Evolutionary conservation across 2,113 vertebrate species (phyloP).

Genomic region (Chionomys nivalis): DNA sequence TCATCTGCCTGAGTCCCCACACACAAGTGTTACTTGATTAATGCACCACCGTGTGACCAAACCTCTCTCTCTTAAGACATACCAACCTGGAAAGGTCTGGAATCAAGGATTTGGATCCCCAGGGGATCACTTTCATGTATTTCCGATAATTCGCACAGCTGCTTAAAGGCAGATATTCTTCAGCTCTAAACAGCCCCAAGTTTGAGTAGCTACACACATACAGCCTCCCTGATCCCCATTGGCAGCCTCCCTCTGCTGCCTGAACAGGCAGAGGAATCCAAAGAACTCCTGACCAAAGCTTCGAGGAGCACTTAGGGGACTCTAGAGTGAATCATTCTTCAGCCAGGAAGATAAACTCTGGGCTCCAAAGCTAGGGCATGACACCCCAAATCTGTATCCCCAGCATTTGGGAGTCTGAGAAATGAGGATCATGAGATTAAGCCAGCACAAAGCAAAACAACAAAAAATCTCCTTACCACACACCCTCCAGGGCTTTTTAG

Average conservation of each 20-base stretch:
- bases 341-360: slow-evolving; percentile 27
- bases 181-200: not conserved
- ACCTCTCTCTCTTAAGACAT: slow-evolving; percentile 32
- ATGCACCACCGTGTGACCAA: slow-evolving; percentile 55
- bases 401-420: not conserved
- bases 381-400: not conserved
- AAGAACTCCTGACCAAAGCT: not conserved
- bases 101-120: slow-evolving; percentile 68
- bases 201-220: slow-evolving; percentile 66
- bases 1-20: slow-evolving; percentile 35
- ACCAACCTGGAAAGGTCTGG: slow-evolving; percentile 63
- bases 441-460: not conserved
- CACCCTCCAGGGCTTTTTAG: not conserved
- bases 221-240: slow-evolving; percentile 37
- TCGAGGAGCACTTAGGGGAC: not conserved
- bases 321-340: not conserved
- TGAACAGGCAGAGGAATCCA: slow-evolving; percentile 36
- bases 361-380: not conserved
- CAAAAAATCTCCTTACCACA: not conserved
- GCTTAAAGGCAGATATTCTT: slow-evolving; percentile 67
- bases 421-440: not conserved
- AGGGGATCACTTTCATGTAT: slow-evolving; percentile 56
- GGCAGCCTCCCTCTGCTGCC: slow-evolving; percentile 39
- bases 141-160: slow-evolving; percentile 67
- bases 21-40: slow-evolving; percentile 75